phyloP scores from a whole-genome alignment of 2,113 vertebrate genomes.

The Rhinolophus sinicus region DNA sequence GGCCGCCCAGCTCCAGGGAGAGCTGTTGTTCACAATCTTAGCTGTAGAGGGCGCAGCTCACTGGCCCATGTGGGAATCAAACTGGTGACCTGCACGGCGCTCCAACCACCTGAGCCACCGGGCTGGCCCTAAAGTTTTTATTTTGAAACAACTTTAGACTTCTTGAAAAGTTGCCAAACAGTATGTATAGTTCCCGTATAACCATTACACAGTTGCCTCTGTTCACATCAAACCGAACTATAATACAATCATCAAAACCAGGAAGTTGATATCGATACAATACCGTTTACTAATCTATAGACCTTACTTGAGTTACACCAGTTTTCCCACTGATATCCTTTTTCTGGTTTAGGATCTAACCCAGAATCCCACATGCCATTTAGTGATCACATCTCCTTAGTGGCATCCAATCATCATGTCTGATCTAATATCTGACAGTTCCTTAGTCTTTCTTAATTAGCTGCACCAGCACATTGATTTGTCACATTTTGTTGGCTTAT shows the following conservation, averaged over 20 bases:
- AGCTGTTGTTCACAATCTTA: no score
- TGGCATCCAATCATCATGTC: fast-evolving
- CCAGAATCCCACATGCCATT: neutral
- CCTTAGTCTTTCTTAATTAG: neutral
- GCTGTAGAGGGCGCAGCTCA: no score
- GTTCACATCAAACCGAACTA: neutral
- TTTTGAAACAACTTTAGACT: constrained; percentile 36
- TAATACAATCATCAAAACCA: neutral
- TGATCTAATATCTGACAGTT: neutral
- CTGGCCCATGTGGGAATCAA: no score
- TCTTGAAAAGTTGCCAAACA: neutral
- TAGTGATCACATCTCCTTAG: neutral
- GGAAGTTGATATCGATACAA: neutral
- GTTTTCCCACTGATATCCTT: neutral
- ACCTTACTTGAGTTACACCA: neutral
- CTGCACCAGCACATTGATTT: neutral
- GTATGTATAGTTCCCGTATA: neutral
- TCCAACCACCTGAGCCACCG: no score
- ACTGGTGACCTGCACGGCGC: no score
- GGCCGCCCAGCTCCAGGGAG: no score
- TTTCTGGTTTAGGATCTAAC: neutral
- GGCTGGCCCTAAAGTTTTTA: neutral
- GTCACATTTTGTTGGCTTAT: neutral
- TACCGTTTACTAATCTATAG: neutral
- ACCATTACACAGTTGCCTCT: fast-evolving